Base-by-base conservation (phyloP, 1,140 invertebrate species). In the Drosophila pectinifera region DNA sequence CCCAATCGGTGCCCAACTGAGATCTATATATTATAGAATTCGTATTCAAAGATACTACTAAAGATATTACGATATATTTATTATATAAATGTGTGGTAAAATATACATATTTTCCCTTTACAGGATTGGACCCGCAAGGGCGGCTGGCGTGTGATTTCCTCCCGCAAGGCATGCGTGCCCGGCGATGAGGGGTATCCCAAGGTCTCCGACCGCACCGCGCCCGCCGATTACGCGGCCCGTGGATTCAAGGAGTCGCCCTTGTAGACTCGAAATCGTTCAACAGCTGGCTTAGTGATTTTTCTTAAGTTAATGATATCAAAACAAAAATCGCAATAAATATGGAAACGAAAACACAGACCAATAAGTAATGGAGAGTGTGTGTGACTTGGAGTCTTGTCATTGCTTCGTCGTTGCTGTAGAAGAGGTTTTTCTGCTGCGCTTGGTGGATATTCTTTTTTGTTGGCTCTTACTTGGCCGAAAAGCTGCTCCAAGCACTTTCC, bases 51-150 rank as follows among this genome's bases (percentile, higher is more conserved):
- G 14, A 24, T 13, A 14, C n/a, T n/a, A n/a, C n/a, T n/a, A n/a
- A n/a, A n/a, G n/a, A n/a, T n/a, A n/a, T n/a, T n/a, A n/a, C n/a
- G 1, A 13, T 4, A 20, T 22, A 7, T 22, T 13, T 13, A 13
- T 13, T 43, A 22, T 18, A 18, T 4, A 20, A 42, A 22, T 20
- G 5, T 20, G 20, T 10, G 0, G 1, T 20, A 22, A 48, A 18
- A 1, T 0, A 20, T 28, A 6, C 7, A 2, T 16, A 4, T 11
- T 51, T 26, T 56, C 36, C 31, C 7, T 3, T 31, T 39, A 0
- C 61, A 95, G 95, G 94, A 95, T 90, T 97, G 96, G 96, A 95
- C 94, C 5, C 94, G 94, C 48, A 94, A 94, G 82, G 93, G 94
- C 68, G 96, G 96, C 31, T 96, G 95, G 94, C 93, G 93, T 92